Percentiles rank a stretch among this genome's conserved stretches.
Evolutionary conservation across 2,113 vertebrate species (phyloP).

Genomic region (Anguilla japonica): DNA sequence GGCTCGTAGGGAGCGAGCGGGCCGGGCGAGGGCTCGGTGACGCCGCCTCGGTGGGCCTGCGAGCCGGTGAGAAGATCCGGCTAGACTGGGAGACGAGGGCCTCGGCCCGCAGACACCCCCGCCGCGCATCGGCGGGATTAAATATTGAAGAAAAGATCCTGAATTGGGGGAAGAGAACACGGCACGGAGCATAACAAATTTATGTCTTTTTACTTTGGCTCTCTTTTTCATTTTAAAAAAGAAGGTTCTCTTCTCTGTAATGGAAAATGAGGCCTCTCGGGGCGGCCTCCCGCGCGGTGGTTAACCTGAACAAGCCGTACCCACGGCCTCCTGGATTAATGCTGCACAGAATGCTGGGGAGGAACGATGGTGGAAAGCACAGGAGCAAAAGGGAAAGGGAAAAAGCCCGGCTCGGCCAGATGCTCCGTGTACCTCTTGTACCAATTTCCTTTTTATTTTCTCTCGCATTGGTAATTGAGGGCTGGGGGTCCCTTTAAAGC

Average conservation of each 20-base stretch:
- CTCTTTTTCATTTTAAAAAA: conserved; percentile 38
- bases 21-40: neutral
- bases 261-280: conserved; percentile 47
- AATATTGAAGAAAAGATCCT: conserved; percentile 33
- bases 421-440: neutral
- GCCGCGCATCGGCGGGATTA: conserved; percentile 37
- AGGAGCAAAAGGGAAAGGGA: neutral
- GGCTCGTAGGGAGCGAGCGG: neutral
- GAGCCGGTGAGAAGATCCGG: conserved; percentile 17
- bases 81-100: conserved; percentile 38
- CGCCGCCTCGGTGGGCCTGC: neutral
- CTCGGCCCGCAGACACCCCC: conserved; percentile 13
- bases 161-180: conserved; percentile 37
- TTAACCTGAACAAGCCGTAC: conserved; percentile 44
- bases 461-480: conserved; percentile 45
- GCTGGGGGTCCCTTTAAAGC: conserved; percentile 45
- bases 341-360: conserved; percentile 19
- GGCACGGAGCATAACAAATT: conserved; percentile 48
- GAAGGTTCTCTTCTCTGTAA: conserved; percentile 49
- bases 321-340: conserved; percentile 35
- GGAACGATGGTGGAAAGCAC: conserved; percentile 3
- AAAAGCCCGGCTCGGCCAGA: conserved; percentile 15
- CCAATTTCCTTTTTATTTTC: conserved; percentile 28
- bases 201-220: conserved; percentile 35
- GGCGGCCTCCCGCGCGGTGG: conserved; percentile 39